Conservation (phyloP, 2,113 vertebrate genomes). For the Lipophrys pholis region DNA sequence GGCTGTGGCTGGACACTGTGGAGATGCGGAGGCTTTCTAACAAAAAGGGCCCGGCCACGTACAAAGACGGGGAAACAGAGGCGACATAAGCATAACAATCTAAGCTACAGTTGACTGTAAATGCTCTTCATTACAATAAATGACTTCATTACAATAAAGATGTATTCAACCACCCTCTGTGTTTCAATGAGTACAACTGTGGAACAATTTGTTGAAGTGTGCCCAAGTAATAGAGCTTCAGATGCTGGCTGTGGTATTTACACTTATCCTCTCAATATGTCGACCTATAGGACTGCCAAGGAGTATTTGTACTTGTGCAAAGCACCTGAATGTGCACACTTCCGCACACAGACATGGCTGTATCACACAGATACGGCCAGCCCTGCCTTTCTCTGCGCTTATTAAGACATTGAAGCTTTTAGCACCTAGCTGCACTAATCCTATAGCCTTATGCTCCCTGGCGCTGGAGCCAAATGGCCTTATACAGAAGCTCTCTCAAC, state of each 20-base stretch:
- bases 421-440: slow-evolving; percentile 81
- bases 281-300: slow-evolving; percentile 38
- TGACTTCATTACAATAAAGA: slow-evolving; percentile 73
- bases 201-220: slow-evolving; percentile 69
- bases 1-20: slow-evolving; percentile 8
- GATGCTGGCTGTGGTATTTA: slow-evolving; percentile 74
- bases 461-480: slow-evolving; percentile 64
- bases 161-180: slow-evolving; percentile 74
- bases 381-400: slow-evolving; percentile 56
- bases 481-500: slow-evolving; percentile 41
- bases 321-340: slow-evolving; percentile 46
- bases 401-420: slow-evolving; percentile 78
- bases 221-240: slow-evolving; percentile 67
- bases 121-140: slow-evolving; percentile 70
- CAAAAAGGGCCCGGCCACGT: slow-evolving; percentile 1
- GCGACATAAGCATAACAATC: slow-evolving; percentile 34
- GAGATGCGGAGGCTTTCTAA: neutral
- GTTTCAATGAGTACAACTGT: slow-evolving; percentile 67
- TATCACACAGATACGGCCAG: slow-evolving; percentile 39
- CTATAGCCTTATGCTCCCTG: slow-evolving; percentile 74
- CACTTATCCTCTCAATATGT: slow-evolving; percentile 66
- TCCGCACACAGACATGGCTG: slow-evolving; percentile 44
- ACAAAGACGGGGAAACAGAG: slow-evolving; percentile 12
- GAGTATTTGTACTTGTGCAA: slow-evolving; percentile 47
- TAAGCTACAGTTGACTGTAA: slow-evolving; percentile 60